A percentile compares a stretch with the other conserved stretches of the same genome.
These are phyloP conservation scores for Arctia plantaginis DNA, from an alignment of 2,888 invertebrate genomes.

Conservation along the genomic window DNA sequence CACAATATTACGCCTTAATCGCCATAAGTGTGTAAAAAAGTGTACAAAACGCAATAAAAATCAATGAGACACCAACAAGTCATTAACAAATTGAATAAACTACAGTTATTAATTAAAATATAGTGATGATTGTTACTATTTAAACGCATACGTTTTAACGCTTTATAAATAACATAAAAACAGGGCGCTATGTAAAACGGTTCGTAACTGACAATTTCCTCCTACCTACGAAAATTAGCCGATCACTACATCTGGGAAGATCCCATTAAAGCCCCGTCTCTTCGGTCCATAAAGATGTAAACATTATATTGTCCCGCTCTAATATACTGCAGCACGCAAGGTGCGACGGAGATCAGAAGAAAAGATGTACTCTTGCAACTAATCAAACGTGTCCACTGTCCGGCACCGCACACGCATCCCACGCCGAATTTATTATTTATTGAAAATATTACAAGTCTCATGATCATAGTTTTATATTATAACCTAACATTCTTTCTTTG, in stretches of 20 bases:
- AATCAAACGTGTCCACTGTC: conserved; percentile 84
- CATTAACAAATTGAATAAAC: conserved; percentile 38
- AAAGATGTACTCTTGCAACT: conserved; percentile 76
- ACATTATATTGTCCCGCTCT: conserved; percentile 70
- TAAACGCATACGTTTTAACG: conserved; percentile 54
- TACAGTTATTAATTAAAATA: conserved; percentile 45
- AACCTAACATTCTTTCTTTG: conserved; percentile 32
- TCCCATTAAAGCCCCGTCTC: conserved; percentile 81
- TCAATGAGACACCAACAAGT: conserved; percentile 23
- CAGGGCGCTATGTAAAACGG: conserved; percentile 71
- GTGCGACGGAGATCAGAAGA: conserved; percentile 69
- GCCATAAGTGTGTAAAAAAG: conserved; percentile 16
- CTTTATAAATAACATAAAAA: conserved; percentile 74
- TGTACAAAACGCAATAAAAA: conserved; percentile 34
- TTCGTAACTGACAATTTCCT: conserved; percentile 72
- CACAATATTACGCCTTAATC: background rate
- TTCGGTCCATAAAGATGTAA: conserved; percentile 78
- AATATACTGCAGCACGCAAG: conserved; percentile 30
- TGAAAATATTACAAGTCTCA: conserved; percentile 16
- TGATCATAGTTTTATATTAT: conserved; percentile 23
- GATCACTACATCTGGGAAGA: conserved; percentile 76
- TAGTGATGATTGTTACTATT: conserved; percentile 44
- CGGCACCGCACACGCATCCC: conserved; percentile 76
- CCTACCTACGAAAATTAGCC: conserved; percentile 81
- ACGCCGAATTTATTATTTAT: conserved; percentile 61